Base-by-base conservation (phyloP, 1,140 invertebrate genomes). In the Oryzaephilus surinamensis region DNA sequence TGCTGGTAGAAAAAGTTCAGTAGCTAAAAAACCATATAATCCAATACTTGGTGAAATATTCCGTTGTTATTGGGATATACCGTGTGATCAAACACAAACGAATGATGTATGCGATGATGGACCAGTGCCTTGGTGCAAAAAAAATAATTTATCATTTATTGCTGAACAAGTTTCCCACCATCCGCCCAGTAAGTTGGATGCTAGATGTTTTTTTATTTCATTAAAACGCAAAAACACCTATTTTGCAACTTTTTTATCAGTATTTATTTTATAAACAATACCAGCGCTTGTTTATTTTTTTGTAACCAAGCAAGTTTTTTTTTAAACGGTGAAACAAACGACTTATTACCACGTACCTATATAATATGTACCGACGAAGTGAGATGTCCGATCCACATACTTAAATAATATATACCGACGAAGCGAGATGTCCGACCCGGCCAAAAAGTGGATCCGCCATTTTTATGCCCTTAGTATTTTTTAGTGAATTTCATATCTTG, bases 81-180 rank as follows among this genome's bases (percentile, higher is more conserved):
- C 70, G 11, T 31, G n/a, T n/a, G 32, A 7, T 24, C 8, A 24
- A 33, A 63, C 28, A 40, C 45, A 2, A 45, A 44, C 32, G 54
- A 33, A 20, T 20, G 19, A 20, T 20, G 44, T 63, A 28, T 76
- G 81, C 4, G 62, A 63, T 13, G 83, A 88, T 54, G 86, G 87
- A 1, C 83, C 84, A 6, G 72, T 91, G 32, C 79, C 82, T 10
- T 89, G 87, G 86, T 85, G 82, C 55, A 71, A 69, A 4, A 67
- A 73, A 21, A 72, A 84, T 63, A 84, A 92, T 54, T 70, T 94
- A 3, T 77, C 79, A 6, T 99, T 97, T 65, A 76, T 95, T 41
- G 93, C 95, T 2, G 96, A 99, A 66, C 96, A 99, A 71, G 96
- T 99, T 3, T 97, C 92, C 6, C 96, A 99, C 72, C 96, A 99